Conservation (phyloP, 2,888 invertebrate genomes). For the Arrhopalites spinosus region DNA sequence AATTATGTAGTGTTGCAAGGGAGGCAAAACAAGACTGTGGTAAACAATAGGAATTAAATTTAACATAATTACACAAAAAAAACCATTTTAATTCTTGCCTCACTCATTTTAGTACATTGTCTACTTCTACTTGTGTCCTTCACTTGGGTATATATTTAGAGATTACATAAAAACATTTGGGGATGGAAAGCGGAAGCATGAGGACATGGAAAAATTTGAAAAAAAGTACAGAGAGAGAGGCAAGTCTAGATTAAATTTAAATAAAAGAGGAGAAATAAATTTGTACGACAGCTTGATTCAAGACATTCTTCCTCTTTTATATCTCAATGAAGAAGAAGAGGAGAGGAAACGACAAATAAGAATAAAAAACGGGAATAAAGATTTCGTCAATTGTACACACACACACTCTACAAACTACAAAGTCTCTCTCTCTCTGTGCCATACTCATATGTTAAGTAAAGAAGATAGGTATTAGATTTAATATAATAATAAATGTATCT, state of each 20-base stretch:
- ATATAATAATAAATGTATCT: too few relatives aligned
- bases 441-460: not conserved
- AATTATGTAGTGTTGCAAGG: too few relatives aligned
- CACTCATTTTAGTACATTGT: not conserved
- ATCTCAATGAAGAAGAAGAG: not conserved
- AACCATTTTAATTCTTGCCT: not conserved
- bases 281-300: conserved; percentile 9
- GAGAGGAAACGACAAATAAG: not conserved
- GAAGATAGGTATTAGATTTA: not conserved
- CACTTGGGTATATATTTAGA: too few relatives aligned
- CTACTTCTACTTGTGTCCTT: too few relatives aligned
- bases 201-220: not conserved
- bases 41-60: conserved; percentile 33
- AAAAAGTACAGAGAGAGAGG: not conserved
- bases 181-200: too few relatives aligned
- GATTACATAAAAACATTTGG: too few relatives aligned
- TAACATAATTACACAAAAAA: conserved; percentile 16
- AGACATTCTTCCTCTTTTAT: conserved; percentile 5
- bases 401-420: too few relatives aligned
- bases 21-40: too few relatives aligned
- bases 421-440: too few relatives aligned
- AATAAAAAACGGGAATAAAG: not conserved
- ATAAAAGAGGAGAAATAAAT: conserved; percentile 6
- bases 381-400: too few relatives aligned
- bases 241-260: conserved; percentile 7